A percentile compares a stretch with the other conserved stretches of the same genome.
phyloP scores from a whole-genome alignment of 2,797 vertebrate genomes.

The Hyperoplus lanceolatus region DNA sequence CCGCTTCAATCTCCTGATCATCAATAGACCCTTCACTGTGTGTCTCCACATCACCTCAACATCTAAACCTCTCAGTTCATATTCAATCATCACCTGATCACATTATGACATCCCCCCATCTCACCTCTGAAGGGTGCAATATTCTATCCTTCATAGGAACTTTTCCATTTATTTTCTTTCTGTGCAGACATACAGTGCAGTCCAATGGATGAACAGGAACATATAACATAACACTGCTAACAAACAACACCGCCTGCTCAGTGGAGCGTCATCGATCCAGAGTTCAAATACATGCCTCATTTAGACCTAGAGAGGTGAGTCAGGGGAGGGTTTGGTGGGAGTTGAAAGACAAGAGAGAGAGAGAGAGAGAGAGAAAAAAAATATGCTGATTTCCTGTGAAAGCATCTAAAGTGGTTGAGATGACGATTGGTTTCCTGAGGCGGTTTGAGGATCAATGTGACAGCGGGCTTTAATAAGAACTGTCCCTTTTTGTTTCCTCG shows the following conservation, averaged over 20 bases:
- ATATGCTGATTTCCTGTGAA: constrained; percentile 67
- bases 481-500: constrained; percentile 34
- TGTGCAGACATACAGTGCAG: neutral
- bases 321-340: constrained; percentile 6
- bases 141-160: constrained; percentile 6
- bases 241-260: constrained; percentile 42
- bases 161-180: neutral
- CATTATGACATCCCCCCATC: constrained; percentile 12
- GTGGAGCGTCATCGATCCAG: constrained; percentile 60
- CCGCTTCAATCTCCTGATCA: constrained; percentile 48
- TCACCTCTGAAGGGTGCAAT: neutral
- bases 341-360: constrained; percentile 25
- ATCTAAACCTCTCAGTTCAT: neutral
- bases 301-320: constrained; percentile 54
- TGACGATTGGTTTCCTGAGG: constrained; percentile 72
- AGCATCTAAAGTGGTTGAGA: constrained; percentile 65
- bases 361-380: constrained; percentile 3
- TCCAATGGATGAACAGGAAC: constrained; percentile 16
- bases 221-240: constrained; percentile 8
- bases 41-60: constrained; percentile 24
- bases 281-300: constrained; percentile 58
- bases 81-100: constrained; percentile 4
- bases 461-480: constrained; percentile 67
- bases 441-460: constrained; percentile 72
- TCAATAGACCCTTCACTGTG: constrained; percentile 27